phyloP scores from a whole-genome alignment of 2,113 vertebrate species.

The Porphyrio hochstetteri region DNA sequence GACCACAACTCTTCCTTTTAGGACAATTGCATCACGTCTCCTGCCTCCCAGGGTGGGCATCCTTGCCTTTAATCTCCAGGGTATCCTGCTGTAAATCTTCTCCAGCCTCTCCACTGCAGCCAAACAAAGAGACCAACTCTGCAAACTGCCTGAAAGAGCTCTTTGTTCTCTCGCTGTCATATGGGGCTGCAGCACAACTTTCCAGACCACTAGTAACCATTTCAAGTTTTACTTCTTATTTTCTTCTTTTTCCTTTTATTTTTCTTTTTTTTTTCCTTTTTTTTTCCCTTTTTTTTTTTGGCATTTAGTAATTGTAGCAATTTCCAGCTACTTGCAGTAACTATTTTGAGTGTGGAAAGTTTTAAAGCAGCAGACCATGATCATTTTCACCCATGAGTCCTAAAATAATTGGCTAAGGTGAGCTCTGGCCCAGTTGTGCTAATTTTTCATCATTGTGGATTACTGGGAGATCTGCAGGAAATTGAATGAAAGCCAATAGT shows the following conservation, averaged over 20 bases:
- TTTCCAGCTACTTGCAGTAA: not conserved
- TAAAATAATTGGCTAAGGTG: not conserved
- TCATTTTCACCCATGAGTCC: not conserved
- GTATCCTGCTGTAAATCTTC: slow-evolving; percentile 23
- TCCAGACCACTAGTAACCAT: slow-evolving; percentile 16
- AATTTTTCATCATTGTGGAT: not conserved
- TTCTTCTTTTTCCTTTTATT: no score
- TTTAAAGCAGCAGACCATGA: not conserved
- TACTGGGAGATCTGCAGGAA: not conserved
- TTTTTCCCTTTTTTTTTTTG: not conserved
- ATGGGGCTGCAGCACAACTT: not conserved
- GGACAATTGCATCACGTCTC: not conserved
- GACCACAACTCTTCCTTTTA: not conserved
- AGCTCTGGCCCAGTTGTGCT: not conserved
- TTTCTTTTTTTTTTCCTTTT: not conserved
- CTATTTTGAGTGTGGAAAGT: not conserved
- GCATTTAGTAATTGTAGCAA: not conserved
- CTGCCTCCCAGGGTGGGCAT: slow-evolving; percentile 31
- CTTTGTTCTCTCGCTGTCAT: slow-evolving; percentile 41
- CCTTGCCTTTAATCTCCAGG: slow-evolving; percentile 7
- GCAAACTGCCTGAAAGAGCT: slow-evolving; percentile 6
- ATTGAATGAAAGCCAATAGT: not conserved
- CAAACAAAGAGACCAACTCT: not conserved
- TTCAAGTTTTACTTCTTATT: not conserved
- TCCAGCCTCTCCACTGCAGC: not conserved